Evolutionary conservation across 2,113 vertebrate genomes (phyloP).

Genomic region (Hyperopisus bebe): DNA sequence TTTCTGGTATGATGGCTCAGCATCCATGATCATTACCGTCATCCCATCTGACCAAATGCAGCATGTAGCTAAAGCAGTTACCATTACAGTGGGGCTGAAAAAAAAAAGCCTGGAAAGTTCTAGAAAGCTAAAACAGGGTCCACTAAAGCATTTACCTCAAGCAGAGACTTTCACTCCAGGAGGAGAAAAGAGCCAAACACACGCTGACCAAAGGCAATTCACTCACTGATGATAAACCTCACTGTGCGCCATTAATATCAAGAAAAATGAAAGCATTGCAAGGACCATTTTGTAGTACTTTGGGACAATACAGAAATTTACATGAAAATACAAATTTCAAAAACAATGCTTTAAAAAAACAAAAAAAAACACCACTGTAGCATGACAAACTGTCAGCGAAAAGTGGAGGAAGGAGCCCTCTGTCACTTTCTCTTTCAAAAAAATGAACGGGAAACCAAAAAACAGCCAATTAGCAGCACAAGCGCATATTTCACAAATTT

Average conservation of each 20-base stretch:
- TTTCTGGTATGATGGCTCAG: not conserved
- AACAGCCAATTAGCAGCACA: not conserved
- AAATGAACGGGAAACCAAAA: not conserved
- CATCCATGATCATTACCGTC: not conserved
- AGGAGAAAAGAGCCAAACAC: not conserved
- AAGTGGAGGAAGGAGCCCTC: not conserved
- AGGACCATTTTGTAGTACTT: not conserved
- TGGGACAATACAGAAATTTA: not conserved
- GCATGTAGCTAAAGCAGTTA: not conserved
- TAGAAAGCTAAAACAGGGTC: not conserved
- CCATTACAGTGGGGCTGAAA: not conserved
- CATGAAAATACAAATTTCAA: not conserved
- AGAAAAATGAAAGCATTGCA: not conserved
- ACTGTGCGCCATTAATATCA: not conserved
- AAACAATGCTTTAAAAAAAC: not conserved
- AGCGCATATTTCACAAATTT: not conserved
- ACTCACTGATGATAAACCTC: not conserved
- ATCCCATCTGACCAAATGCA: not conserved
- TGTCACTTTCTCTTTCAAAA: not conserved
- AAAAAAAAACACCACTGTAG: not conserved
- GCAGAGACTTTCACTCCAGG: not conserved
- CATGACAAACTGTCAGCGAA: not conserved
- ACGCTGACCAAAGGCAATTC: not conserved
- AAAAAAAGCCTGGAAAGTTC: not conserved
- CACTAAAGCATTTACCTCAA: not conserved